Evolutionary conservation across 2,888 invertebrate genomes (phyloP).

Genomic region (Amaurobius ferox): DNA sequence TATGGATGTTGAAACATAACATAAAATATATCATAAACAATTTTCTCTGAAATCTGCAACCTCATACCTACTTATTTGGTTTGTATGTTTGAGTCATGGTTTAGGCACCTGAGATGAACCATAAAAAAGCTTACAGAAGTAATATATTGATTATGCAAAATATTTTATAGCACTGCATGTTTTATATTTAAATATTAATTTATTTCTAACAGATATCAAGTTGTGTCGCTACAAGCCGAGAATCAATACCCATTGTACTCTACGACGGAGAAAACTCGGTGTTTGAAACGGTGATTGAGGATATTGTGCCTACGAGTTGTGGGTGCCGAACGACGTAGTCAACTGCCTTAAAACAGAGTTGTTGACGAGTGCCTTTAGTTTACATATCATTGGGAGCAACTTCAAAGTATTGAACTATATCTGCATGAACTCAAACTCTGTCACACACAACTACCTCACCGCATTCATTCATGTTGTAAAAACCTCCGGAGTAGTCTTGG

Average conservation of each 20-base stretch:
- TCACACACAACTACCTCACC: neutral
- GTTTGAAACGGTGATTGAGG: conserved; percentile 36
- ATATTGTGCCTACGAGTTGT: conserved; percentile 48
- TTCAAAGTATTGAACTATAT: neutral
- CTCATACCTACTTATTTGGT: no score
- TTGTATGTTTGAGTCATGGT: no score
- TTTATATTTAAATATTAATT: neutral
- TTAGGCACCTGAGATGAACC: no score
- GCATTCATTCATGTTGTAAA: neutral
- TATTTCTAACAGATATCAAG: conserved; percentile 24
- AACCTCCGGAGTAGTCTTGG: neutral
- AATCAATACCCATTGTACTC: conserved; percentile 33
- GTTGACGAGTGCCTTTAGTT: neutral
- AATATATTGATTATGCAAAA: no score
- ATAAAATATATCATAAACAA: no score
- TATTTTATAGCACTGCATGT: no score
- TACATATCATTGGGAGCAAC: neutral
- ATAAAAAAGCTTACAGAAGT: no score
- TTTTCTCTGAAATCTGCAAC: no score
- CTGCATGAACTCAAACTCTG: neutral
- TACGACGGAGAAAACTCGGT: conserved; percentile 53
- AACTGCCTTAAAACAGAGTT: neutral
- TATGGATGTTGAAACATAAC: no score
- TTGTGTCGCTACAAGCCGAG: conserved; percentile 35
- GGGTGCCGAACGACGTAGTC: conserved; percentile 47